Evolutionary conservation across 1,140 invertebrate species (phyloP).

Genomic region (Ceratina japonica): DNA sequence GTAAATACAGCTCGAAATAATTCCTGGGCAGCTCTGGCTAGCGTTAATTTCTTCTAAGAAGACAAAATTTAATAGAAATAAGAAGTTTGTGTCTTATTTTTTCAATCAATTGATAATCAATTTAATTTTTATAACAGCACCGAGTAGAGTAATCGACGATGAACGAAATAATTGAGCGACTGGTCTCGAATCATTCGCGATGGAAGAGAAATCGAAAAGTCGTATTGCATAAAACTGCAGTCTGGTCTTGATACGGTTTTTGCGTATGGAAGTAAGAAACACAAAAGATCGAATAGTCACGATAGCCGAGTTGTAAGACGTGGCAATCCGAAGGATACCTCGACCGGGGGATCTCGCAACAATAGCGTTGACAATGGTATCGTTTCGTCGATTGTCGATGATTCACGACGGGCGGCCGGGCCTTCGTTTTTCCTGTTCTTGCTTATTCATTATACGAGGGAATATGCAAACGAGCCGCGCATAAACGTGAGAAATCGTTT

Average conservation of each 20-base stretch:
- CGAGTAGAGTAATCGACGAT: too few relatives aligned
- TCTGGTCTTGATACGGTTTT: background rate
- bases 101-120: too few relatives aligned
- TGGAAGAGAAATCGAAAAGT: too few relatives aligned
- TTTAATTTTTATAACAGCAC: too few relatives aligned
- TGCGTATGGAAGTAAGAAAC: background rate
- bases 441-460: background rate
- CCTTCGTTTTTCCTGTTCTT: background rate
- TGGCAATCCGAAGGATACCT: slow-evolving; percentile 55
- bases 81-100: too few relatives aligned
- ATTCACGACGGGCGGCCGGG: background rate
- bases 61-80: too few relatives aligned
- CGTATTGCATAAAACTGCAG: background rate
- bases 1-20: too few relatives aligned
- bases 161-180: too few relatives aligned
- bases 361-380: background rate
- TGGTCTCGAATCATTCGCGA: too few relatives aligned
- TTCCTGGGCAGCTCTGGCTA: too few relatives aligned
- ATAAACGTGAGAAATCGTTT: background rate
- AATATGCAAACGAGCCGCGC: background rate
- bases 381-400: slow-evolving; percentile 14
- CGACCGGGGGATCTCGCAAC: slow-evolving; percentile 47
- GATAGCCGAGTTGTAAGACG: slow-evolving; percentile 3
- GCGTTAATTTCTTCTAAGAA: too few relatives aligned
- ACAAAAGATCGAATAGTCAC: background rate